Percentiles rank a stretch among this genome's conserved stretches.
These are phyloP conservation scores for Oxytorus armatus DNA, from an alignment of 2,888 invertebrate species.

Conservation along the genomic window DNA sequence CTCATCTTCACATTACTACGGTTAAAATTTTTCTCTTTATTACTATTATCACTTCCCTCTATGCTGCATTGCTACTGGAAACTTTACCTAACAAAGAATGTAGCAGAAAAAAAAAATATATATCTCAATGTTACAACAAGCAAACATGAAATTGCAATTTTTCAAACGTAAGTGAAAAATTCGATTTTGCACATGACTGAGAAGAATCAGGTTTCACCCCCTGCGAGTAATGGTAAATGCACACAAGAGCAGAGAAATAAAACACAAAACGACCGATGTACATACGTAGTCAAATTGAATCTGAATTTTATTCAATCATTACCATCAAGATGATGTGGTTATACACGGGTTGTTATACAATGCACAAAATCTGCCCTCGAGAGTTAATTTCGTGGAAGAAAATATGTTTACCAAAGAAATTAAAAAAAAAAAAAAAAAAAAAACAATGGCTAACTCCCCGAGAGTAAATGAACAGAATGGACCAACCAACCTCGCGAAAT, in stretches of 20 bases:
- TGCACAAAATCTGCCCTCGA: conserved; percentile 78
- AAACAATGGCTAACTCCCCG: conserved; percentile 9
- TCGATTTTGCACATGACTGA: conserved; percentile 1
- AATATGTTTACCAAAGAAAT: conserved; percentile 80
- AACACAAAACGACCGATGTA: conserved; percentile 77
- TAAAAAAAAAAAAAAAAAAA: conserved; percentile 30
- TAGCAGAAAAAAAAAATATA: background rate
- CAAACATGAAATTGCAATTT: conserved; percentile 7
- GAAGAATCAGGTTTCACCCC: conserved; percentile 40
- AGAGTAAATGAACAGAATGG: conserved; percentile 41
- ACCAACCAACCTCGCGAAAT: conserved; percentile 61
- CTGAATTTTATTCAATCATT: conserved; percentile 83
- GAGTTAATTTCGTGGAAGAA: conserved; percentile 78
- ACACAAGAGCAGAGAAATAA: conserved; percentile 78
- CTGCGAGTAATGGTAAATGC: conserved; percentile 72
- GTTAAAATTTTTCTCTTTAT: background rate
- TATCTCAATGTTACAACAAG: no score
- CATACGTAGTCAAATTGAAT: conserved; percentile 81
- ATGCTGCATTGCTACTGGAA: no score
- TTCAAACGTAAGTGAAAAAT: background rate
- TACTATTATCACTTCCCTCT: no score
- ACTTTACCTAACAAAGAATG: no score
- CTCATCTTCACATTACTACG: background rate
- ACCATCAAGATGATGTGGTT: conserved; percentile 77
- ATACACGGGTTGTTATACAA: conserved; percentile 79